Percentiles rank a stretch among this genome's conserved stretches.
Evolutionary conservation across 2,113 vertebrate species (phyloP).

Genomic region (Xiphophorus couchianus): DNA sequence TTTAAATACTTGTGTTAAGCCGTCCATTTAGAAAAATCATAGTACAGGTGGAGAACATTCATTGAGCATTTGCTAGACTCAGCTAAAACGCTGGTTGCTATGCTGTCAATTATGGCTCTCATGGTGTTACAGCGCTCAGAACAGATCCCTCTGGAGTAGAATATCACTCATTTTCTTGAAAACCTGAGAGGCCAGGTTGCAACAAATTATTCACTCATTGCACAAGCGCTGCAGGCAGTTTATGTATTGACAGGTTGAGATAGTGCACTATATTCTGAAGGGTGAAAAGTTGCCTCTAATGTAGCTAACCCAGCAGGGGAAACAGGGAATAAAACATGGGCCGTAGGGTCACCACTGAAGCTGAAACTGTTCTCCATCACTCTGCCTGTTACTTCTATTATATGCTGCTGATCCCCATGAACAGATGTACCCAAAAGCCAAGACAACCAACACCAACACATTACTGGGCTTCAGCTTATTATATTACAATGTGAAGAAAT

Average conservation of each 20-base stretch:
- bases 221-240: conserved; percentile 28
- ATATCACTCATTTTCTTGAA: conserved; percentile 49
- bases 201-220: conserved; percentile 35
- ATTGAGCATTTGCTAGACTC: not conserved
- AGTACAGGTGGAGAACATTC: not conserved
- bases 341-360: conserved; percentile 59
- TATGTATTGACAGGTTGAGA: conserved; percentile 35
- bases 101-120: conserved; percentile 24
- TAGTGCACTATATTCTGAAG: conserved; percentile 18
- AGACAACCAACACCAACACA: conserved; percentile 35
- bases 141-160: conserved; percentile 40
- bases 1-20: conserved; percentile 8
- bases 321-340: conserved; percentile 38
- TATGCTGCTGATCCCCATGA: conserved; percentile 51
- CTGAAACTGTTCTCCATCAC: conserved; percentile 62
- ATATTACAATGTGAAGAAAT: not conserved
- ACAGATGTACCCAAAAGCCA: conserved; percentile 60
- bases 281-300: conserved; percentile 44
- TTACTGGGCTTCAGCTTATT: not conserved
- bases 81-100: not conserved
- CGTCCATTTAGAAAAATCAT: not conserved
- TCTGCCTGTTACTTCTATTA: conserved; percentile 52
- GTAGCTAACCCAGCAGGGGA: conserved; percentile 10
- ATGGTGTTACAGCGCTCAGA: conserved; percentile 9
- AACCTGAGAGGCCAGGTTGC: conserved; percentile 37